Conservation (phyloP, 2,888 invertebrate species). For the Diaphora mendica region DNA sequence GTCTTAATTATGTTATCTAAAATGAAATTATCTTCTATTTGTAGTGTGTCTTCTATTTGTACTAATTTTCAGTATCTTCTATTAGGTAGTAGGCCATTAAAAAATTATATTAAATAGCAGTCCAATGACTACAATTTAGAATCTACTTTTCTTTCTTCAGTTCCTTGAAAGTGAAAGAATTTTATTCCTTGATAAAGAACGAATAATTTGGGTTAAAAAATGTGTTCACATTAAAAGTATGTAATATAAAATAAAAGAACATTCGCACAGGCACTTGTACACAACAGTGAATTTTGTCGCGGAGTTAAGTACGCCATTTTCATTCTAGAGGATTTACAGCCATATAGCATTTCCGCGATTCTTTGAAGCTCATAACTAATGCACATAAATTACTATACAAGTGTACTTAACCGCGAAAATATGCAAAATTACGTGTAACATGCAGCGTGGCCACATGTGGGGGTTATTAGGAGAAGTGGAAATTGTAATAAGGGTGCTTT, state of each 20-base stretch:
- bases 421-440: conserved; percentile 72
- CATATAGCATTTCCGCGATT: conserved; percentile 60
- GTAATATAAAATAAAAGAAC: neutral
- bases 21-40: neutral
- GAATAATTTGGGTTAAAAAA: neutral
- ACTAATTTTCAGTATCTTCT: no score
- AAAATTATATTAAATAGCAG: no score
- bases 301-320: conserved; percentile 45
- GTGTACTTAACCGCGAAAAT: conserved; percentile 69
- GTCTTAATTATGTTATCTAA: neutral
- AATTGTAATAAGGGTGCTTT: conserved; percentile 65
- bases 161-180: neutral
- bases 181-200: neutral
- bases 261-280: conserved; percentile 8
- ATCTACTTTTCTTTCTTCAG: neutral
- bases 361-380: conserved; percentile 69
- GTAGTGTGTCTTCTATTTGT: no score
- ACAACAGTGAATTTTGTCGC: conserved; percentile 31
- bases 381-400: conserved; percentile 74
- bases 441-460: conserved; percentile 65
- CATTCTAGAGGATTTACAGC: conserved; percentile 45
- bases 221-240: neutral
- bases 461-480: conserved; percentile 72
- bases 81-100: no score
- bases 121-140: no score